Conservation (phyloP, 2,888 invertebrate species). For the Drosophila testacea region DNA sequence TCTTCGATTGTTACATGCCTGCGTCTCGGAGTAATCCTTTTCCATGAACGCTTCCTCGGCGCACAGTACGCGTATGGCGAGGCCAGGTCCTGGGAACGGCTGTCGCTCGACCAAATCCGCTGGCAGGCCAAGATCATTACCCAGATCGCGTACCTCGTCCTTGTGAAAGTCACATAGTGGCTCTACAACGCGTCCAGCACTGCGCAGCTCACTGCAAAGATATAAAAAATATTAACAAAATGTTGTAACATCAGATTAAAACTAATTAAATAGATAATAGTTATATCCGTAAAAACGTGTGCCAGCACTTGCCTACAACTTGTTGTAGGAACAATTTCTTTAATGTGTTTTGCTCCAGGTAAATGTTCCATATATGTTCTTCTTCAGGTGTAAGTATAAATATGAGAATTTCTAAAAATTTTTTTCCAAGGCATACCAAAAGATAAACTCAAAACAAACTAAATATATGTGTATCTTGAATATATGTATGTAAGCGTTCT, state of each 20-base stretch:
- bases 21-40: constrained; percentile 97
- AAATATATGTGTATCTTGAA: constrained; percentile 21
- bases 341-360: constrained; percentile 46
- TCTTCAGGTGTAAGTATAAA: constrained; percentile 23
- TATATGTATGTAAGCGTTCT: constrained; percentile 51
- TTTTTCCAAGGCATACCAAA: constrained; percentile 46
- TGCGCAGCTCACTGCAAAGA: constrained; percentile 87
- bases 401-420: constrained; percentile 31
- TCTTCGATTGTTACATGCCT: constrained; percentile 85
- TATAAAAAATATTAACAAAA: background rate
- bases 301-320: constrained; percentile 53
- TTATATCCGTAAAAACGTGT: constrained; percentile 4
- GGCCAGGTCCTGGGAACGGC: constrained; percentile 99
- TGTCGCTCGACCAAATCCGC: constrained; percentile 95
- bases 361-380: constrained; percentile 47
- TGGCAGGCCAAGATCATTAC: constrained; percentile 95
- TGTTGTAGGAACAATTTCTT: constrained; percentile 44
- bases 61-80: constrained; percentile 98
- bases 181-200: constrained; percentile 95
- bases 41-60: constrained; percentile 98
- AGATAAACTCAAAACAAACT: constrained; percentile 25
- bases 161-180: constrained; percentile 99
- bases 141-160: constrained; percentile 96
- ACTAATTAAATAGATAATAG: background rate
- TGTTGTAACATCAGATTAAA: background rate